These are phyloP conservation scores for Drosophila hamatofila DNA, from an alignment of 2,888 invertebrate species.

Conservation along the genomic window DNA sequence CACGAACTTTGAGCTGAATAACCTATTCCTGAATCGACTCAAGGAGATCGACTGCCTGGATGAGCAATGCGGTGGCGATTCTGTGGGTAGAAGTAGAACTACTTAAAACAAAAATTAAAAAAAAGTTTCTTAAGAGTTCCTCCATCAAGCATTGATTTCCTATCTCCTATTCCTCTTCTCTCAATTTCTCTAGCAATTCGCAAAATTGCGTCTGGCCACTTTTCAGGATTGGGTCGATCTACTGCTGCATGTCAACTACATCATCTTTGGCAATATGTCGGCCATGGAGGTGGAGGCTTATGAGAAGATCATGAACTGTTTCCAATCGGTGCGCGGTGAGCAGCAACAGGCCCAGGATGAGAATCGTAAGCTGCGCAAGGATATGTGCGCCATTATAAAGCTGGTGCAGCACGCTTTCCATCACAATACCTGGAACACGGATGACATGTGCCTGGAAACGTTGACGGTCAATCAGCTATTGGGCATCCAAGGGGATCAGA, in stretches of 20 bases:
- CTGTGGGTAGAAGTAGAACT: conserved; percentile 57
- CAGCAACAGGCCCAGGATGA: conserved; percentile 63
- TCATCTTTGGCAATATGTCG: conserved; percentile 88
- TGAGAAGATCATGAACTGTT: conserved; percentile 86
- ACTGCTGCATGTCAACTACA: conserved; percentile 87
- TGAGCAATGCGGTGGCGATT: conserved; percentile 84
- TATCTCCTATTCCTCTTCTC: not conserved
- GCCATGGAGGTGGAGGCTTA: conserved; percentile 88
- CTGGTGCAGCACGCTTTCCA: conserved; percentile 85
- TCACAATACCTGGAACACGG: conserved; percentile 83
- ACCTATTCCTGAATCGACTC: conserved; percentile 88
- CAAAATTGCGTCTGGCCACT: conserved; percentile 88
- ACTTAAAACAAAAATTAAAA: too few relatives aligned
- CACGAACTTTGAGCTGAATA: conserved; percentile 87
- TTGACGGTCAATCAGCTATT: conserved; percentile 84
- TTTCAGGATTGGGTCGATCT: conserved; percentile 88
- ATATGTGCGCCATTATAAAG: conserved; percentile 85
- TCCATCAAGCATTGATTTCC: not conserved
- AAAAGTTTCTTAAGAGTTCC: too few relatives aligned
- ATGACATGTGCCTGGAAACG: conserved; percentile 85
- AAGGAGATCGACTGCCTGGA: conserved; percentile 86
- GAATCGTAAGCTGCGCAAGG: conserved; percentile 76
- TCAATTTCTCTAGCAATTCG: not conserved
- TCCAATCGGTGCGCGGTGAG: conserved; percentile 63
- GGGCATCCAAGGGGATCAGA: conserved; percentile 49